phyloP scores from a whole-genome alignment of 1,140 invertebrate species.

The Trichoplusia ni region DNA sequence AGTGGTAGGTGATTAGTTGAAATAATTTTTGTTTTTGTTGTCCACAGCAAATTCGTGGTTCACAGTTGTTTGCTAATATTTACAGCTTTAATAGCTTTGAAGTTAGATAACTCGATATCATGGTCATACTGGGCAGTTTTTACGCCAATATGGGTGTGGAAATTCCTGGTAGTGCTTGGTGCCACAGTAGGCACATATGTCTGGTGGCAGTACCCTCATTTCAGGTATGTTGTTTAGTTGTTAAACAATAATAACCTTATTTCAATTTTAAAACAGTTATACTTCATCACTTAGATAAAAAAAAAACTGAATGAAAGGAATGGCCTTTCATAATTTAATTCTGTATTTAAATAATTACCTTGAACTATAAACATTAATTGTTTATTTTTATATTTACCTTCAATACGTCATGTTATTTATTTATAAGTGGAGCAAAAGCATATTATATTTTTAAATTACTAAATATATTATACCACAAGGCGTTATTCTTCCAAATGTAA shows the following conservation, averaged over 20 bases:
- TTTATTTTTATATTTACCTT: background rate
- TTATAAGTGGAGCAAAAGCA: too few relatives aligned
- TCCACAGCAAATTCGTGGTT: conserved; percentile 96
- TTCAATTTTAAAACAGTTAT: background rate
- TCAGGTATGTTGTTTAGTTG: conserved; percentile 83
- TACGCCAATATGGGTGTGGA: conserved; percentile 98
- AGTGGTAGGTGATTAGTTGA: conserved; percentile 22
- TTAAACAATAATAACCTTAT: background rate
- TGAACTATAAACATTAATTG: too few relatives aligned
- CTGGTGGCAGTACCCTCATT: conserved; percentile 97
- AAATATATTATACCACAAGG: too few relatives aligned
- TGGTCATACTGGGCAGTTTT: conserved; percentile 98
- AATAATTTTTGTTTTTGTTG: conserved; percentile 50
- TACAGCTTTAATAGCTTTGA: conserved; percentile 93
- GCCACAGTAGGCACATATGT: conserved; percentile 95
- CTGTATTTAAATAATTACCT: too few relatives aligned
- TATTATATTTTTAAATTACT: too few relatives aligned
- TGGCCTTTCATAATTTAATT: too few relatives aligned
- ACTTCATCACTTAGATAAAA: background rate
- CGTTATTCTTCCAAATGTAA: too few relatives aligned
- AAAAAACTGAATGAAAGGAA: background rate
- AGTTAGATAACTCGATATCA: conserved; percentile 91
- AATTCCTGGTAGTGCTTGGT: conserved; percentile 93
- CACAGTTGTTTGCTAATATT: conserved; percentile 96
- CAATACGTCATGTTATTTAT: too few relatives aligned